A percentile compares a stretch with the other conserved stretches of the same genome.
Conservation (phyloP, 2,797 vertebrate species). For the Chiroxiphia lanceolata region DNA sequence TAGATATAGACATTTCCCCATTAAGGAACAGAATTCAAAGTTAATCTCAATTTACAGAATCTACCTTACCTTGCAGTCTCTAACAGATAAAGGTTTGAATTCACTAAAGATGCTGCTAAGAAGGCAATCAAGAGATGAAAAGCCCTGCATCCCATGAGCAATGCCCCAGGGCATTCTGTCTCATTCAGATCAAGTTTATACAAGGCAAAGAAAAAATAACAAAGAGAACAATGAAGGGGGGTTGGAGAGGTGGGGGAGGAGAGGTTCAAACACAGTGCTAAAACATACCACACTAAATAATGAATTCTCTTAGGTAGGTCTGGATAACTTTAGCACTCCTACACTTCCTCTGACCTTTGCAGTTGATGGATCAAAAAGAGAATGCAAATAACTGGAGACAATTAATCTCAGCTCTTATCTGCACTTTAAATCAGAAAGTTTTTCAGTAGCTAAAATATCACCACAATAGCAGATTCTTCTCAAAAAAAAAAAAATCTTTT, state of each 20-base stretch:
- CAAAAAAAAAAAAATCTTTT: not conserved
- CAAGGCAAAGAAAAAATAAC: not conserved
- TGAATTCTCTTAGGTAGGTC: not conserved
- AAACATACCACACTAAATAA: not conserved
- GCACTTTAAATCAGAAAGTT: not conserved
- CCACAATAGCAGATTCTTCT: not conserved
- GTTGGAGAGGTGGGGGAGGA: not conserved
- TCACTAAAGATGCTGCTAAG: not conserved
- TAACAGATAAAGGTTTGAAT: constrained; percentile 1
- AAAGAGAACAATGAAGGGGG: not conserved
- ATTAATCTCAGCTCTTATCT: not conserved
- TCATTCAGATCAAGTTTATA: not conserved
- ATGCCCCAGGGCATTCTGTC: not conserved
- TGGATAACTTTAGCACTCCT: not conserved
- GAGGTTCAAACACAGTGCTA: not conserved
- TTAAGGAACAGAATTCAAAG: constrained; percentile 2
- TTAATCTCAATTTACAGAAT: not conserved
- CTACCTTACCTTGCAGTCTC: not conserved
- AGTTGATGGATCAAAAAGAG: not conserved
- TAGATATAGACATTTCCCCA: not conserved
- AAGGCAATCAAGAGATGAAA: constrained; percentile 17
- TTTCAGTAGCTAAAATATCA: not conserved
- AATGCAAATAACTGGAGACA: not conserved
- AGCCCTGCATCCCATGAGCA: not conserved
- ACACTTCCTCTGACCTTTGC: not conserved